These are phyloP conservation scores for Lepetodrilus schrolli DNA, from an alignment of 2,888 invertebrate species.

Conservation along the genomic window DNA sequence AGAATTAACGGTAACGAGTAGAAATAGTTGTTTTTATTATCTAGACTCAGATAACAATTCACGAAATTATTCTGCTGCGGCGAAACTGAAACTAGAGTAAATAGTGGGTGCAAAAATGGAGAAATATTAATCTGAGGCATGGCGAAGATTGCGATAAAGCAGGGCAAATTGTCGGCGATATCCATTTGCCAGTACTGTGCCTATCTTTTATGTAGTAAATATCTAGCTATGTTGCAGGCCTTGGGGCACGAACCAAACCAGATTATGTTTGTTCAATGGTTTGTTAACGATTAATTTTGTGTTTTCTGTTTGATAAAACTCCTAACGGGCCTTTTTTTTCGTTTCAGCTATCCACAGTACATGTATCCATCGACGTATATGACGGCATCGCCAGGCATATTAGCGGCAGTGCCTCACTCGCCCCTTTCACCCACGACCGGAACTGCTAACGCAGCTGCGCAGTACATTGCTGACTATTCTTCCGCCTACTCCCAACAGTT, in stretches of 20 bases:
- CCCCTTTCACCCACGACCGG: conserved; percentile 51
- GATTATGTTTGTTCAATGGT: no score
- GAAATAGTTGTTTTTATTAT: no score
- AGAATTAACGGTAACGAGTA: not conserved
- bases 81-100: no score
- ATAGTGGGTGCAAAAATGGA: no score
- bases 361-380: conserved; percentile 64
- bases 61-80: no score
- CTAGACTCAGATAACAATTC: not conserved
- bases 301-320: no score
- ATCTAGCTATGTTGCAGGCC: not conserved
- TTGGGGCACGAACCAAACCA: no score
- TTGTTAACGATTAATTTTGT: no score
- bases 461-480: conserved; percentile 60
- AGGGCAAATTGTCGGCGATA: not conserved
- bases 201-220: not conserved
- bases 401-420: conserved; percentile 58
- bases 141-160: not conserved
- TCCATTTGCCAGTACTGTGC: no score
- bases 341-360: conserved; percentile 63
- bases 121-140: no score
- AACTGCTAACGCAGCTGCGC: conserved; percentile 54
- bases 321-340: not conserved
- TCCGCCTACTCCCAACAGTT: conserved; percentile 53
- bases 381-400: conserved; percentile 53